Percentiles rank a stretch among this genome's conserved stretches.
Evolutionary conservation across 2,113 vertebrate genomes (phyloP).

Genomic region (Oenanthe melanoleuca): DNA sequence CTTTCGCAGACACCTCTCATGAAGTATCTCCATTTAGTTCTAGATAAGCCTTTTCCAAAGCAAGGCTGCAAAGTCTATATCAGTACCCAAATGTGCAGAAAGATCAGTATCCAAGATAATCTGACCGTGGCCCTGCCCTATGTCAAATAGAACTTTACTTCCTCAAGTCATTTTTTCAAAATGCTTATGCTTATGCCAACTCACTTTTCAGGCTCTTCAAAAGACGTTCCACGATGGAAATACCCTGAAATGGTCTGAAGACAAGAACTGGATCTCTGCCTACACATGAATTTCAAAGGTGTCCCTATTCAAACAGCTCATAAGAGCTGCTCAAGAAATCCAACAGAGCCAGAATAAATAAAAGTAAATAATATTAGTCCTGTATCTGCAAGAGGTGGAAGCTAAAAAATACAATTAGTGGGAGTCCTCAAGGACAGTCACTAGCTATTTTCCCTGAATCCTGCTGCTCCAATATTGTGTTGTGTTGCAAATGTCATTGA

Average conservation of each 20-base stretch:
- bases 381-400: neutral
- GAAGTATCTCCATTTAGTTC: neutral
- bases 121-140: neutral
- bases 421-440: neutral
- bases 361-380: neutral
- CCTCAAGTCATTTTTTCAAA: neutral
- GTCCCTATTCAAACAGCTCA: neutral
- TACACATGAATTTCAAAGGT: neutral
- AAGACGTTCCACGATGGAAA: neutral
- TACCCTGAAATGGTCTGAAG: neutral
- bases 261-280: neutral
- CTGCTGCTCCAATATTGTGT: neutral
- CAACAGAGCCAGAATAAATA: neutral
- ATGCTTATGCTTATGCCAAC: neutral
- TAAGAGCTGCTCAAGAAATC: neutral
- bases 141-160: neutral
- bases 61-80: neutral
- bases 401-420: neutral
- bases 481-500: conserved; percentile 38
- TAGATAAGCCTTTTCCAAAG: neutral
- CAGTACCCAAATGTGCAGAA: neutral
- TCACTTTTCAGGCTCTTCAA: neutral
- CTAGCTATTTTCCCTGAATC: neutral
- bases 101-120: neutral
- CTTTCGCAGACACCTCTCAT: neutral